Evolutionary conservation across 92 coral and sea anemone genomes (phyloP).

Genomic region (Epizoanthus fatuus): DNA sequence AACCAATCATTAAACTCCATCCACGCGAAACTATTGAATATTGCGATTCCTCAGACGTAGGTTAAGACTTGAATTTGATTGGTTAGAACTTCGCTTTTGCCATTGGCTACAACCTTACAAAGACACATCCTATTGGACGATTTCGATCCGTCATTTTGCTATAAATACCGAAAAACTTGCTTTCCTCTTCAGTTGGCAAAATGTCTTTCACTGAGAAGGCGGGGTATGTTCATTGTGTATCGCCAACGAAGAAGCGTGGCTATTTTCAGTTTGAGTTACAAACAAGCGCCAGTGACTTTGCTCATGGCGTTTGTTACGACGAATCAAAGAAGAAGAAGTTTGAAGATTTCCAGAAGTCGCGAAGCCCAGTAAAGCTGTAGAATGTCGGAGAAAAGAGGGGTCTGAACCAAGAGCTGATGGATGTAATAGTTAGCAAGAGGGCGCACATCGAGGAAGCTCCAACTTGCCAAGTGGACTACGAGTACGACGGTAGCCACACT

Average conservation of each 20-base stretch:
- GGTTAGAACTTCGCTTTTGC: too few species aligned
- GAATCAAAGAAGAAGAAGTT: background rate
- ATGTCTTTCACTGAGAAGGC: background rate
- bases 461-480: background rate
- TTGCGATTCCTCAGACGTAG: too few species aligned
- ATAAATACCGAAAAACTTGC: too few species aligned
- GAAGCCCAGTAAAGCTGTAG: slow-evolving; percentile 9
- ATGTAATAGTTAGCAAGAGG: background rate
- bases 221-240: background rate
- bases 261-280: background rate
- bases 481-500: background rate
- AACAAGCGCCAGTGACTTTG: background rate
- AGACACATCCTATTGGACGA: too few species aligned
- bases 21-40: too few species aligned
- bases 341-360: background rate
- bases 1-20: too few species aligned
- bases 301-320: slow-evolving; percentile 10
- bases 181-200: background rate
- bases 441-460: slow-evolving; percentile 1
- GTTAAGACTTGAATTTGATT: too few species aligned
- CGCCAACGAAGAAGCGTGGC: background rate
- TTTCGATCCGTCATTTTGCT: too few species aligned
- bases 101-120: too few species aligned
- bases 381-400: background rate
- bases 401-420: background rate